Base-by-base conservation (phyloP, 2,888 invertebrate species). In the Anoplius nigerrimus region DNA sequence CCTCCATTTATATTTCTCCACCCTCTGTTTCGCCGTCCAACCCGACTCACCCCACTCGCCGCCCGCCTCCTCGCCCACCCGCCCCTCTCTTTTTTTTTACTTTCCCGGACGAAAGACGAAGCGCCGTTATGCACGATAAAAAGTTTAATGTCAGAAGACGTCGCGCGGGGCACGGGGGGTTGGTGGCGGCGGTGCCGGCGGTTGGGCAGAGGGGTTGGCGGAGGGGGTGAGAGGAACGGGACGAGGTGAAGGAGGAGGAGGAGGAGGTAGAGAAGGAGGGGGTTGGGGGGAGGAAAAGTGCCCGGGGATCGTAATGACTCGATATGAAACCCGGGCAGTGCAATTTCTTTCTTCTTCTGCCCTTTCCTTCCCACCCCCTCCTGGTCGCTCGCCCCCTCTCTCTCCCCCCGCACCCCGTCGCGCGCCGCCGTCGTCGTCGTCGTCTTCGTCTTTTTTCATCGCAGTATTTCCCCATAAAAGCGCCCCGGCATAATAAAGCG, bases 391-490 rank as follows among this genome's bases (percentile, higher is more conserved):
- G 16, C 22, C 16, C 34, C 18, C 5, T 42, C 61, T 8, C 3
- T 6, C 20, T 27, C 18, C n/a, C 15, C 16, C 20, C 46, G n/a
- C 55, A 11, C 54, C 64, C 66, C 75, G 63, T 59, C 64, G 20
- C 59, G 62, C 65, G 57, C 67, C 74, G 69, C 78, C 74, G 78
- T 82, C 77, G 16, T 68, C 71, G 70, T 75, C 80, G 78, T 69
- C 78, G 75, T 80, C 78, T 84, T 83, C 81, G 80, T 82, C 78
- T 81, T 85, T 84, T 85, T 83, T 78, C 78, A 82, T 82, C 80
- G 86, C 84, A 84, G 81, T 86, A 85, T 85, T 86, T 84, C 83
- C 81, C 85, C 85, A 85, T 86, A 87, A 87, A 87, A 86, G 86
- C 84, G 82, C 77, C 81, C 81, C 82, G 82, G 84, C 82, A 84